Evolutionary conservation across 1,140 invertebrate genomes (phyloP).

Genomic region (Trachymyrmex cornetzi): DNA sequence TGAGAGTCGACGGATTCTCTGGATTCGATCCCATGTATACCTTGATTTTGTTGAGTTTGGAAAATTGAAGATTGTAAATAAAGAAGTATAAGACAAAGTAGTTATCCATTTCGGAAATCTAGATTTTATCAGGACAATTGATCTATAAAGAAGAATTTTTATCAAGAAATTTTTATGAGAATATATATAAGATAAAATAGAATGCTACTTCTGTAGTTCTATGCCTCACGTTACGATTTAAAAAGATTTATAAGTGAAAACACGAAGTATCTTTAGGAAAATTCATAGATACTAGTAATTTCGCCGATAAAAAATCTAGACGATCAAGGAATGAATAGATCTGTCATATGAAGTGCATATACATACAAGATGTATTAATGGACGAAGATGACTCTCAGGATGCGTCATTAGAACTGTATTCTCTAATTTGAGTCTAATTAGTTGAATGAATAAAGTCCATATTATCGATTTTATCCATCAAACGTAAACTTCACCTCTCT

Average conservation of each 20-base stretch:
- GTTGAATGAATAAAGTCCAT: not conserved
- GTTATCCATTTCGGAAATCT: not conserved
- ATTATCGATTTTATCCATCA: slow-evolving; percentile 70
- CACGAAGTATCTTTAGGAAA: not conserved
- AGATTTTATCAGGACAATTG: not conserved
- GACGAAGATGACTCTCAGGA: slow-evolving; percentile 55
- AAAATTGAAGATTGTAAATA: not conserved
- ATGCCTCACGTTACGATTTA: not conserved
- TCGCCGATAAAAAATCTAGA: not conserved
- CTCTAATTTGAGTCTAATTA: slow-evolving; percentile 1
- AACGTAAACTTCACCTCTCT: slow-evolving; percentile 87
- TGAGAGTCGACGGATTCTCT: not conserved
- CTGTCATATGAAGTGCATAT: not conserved
- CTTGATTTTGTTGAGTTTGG: not conserved
- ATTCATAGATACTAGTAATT: not conserved
- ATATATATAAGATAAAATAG: not conserved
- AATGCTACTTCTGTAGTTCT: not conserved
- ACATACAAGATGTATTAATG: slow-evolving; percentile 34
- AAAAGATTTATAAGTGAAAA: not conserved
- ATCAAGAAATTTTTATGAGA: not conserved
- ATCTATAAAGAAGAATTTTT: not conserved
- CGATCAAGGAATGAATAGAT: not conserved
- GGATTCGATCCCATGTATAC: not conserved
- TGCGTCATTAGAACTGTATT: not conserved
- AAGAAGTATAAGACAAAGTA: not conserved